Evolutionary conservation across 2,888 invertebrate species (phyloP), one percentile per base, ranked within the genome.

Genomic region (Eupithecia abbreviata): DNA sequence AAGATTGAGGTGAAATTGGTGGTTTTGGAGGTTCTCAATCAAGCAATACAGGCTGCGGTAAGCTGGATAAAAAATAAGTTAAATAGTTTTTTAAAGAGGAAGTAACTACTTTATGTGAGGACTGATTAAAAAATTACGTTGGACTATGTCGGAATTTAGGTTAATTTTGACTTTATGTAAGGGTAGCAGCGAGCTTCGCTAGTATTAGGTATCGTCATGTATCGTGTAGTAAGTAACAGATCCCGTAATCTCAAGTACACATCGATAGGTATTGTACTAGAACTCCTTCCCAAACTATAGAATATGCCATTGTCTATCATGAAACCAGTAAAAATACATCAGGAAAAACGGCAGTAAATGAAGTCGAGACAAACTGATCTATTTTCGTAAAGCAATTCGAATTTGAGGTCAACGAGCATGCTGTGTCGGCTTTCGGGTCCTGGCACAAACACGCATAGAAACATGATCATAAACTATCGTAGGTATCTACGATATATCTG

Each of bases 321-420:
- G 12, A 62, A 3, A 9, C 18, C 58, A 58, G 58, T 18, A 62
- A 30, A 62, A 18, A 62, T 30, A 30, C 10, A 10, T 10, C 62
- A 45, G 42, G 18, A 12, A 49, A 49, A 69, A 13, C 12, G 10
- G 47, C 47, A 69, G 47, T 30, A 45, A 45, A 68, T 45, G 45
- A 18, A 47, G 10, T 43, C 18, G 69, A 69, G 18, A 69, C n/a
- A 30, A 49, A 30, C 69, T 10, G 42, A 18, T 47, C 45, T 69
- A 45, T 69, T 69, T 72, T 65, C 47, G 47, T 30, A 47, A 47
- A 69, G 10, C 47, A 49, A 69, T 69, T 47, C 5, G 69, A 69
- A 13, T 69, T 69, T 49, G 69, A 69, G 69, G 69, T 69, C 69
- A 69, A 69, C 69, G 69, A 47, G 71, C 62, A 71, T 43, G 55